Evolutionary conservation across 2,797 vertebrate genomes (phyloP).

Genomic region (Cuculus canorus): DNA sequence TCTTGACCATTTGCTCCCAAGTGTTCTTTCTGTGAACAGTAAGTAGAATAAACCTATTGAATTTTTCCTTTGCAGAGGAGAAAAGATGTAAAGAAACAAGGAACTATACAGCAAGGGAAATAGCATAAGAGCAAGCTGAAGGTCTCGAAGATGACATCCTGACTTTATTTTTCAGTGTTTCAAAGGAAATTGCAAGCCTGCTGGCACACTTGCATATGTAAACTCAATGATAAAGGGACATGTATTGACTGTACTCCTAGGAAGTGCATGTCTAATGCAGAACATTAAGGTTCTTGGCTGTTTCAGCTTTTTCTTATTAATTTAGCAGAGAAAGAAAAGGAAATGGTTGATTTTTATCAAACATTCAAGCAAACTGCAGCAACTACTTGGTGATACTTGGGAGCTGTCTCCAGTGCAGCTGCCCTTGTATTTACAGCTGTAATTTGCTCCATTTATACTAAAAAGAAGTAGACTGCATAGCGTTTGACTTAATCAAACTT

Average conservation of each 20-base stretch:
- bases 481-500: conserved; percentile 32
- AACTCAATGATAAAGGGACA: neutral
- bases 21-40: neutral
- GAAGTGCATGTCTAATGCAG: neutral
- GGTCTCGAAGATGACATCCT: neutral
- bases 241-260: neutral
- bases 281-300: neutral
- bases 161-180: neutral
- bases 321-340: neutral
- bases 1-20: neutral
- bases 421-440: conserved; percentile 9
- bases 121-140: neutral
- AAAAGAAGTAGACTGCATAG: neutral
- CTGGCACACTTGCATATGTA: neutral
- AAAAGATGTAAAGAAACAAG: neutral
- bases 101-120: neutral
- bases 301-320: neutral
- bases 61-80: neutral
- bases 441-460: conserved; percentile 44
- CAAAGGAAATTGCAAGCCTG: neutral
- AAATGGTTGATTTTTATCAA: too few relatives aligned
- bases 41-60: neutral
- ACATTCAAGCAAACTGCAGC: neutral
- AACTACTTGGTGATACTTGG: neutral
- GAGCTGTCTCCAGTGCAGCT: neutral